Evolutionary conservation across 2,113 vertebrate genomes (phyloP).

Genomic region (Albula goreensis): DNA sequence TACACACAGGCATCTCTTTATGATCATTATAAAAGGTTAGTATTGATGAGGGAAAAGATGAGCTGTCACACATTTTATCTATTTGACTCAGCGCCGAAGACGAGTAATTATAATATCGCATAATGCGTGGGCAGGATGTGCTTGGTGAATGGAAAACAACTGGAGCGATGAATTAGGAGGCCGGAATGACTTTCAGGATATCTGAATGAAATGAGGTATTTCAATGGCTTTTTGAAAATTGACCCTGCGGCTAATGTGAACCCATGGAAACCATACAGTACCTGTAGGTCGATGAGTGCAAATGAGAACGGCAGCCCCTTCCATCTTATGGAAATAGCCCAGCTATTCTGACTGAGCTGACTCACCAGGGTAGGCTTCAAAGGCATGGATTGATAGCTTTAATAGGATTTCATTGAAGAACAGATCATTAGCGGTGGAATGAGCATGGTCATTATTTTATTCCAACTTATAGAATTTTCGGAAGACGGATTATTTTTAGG

Average conservation of each 20-base stretch:
- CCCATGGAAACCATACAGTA: slow-evolving; percentile 10
- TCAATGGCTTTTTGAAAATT: slow-evolving; percentile 23
- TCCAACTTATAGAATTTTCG: slow-evolving; percentile 8
- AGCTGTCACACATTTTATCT: background rate
- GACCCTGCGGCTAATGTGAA: background rate
- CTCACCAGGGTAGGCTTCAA: slow-evolving; percentile 29
- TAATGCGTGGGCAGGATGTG: slow-evolving; percentile 29
- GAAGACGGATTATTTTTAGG: slow-evolving; percentile 3
- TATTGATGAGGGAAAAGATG: background rate
- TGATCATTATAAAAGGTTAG: background rate
- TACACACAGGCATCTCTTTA: background rate
- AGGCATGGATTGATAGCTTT: slow-evolving; percentile 34
- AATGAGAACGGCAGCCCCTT: slow-evolving; percentile 22
- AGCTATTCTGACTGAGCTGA: slow-evolving; percentile 31
- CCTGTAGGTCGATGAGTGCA: background rate
- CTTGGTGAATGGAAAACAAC: slow-evolving; percentile 19
- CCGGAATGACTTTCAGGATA: slow-evolving; percentile 6
- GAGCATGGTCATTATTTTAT: background rate
- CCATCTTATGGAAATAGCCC: slow-evolving; percentile 27
- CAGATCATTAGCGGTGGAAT: background rate
- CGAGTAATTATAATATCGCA: background rate
- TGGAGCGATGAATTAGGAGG: slow-evolving; percentile 3
- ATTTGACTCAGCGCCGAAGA: background rate
- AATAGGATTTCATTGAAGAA: slow-evolving; percentile 40
- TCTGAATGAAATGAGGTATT: slow-evolving; percentile 27